Conservation (phyloP, 2,113 vertebrate genomes). For the Zapus hudsonius region DNA sequence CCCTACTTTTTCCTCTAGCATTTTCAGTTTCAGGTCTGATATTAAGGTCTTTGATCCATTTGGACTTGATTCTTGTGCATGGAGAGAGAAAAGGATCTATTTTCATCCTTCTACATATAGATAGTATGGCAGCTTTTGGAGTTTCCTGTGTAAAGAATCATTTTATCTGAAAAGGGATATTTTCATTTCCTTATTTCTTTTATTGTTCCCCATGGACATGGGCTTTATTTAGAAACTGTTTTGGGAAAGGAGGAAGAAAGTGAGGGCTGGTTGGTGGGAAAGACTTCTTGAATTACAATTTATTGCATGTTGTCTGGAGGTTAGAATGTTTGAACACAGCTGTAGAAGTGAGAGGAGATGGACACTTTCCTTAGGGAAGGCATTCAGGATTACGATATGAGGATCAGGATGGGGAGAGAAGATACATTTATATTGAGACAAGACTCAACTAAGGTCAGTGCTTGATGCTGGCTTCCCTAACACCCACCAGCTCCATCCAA, state of each 20-base stretch:
- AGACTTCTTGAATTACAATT: constrained; percentile 57
- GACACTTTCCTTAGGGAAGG: constrained; percentile 27
- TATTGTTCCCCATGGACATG: constrained; percentile 72
- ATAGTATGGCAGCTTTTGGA: too few relatives aligned
- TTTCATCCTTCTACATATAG: too few relatives aligned
- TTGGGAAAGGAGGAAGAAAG: background rate
- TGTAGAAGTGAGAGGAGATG: constrained; percentile 1
- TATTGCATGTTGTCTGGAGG: constrained; percentile 58
- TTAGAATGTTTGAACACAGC: constrained; percentile 59
- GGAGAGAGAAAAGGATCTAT: too few relatives aligned
- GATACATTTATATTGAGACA: background rate
- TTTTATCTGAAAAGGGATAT: too few relatives aligned
- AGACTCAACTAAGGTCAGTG: constrained; percentile 31
- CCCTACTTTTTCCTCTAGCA: too few relatives aligned
- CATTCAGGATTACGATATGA: constrained; percentile 3
- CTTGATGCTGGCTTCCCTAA: background rate
- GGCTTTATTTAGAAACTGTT: constrained; percentile 70
- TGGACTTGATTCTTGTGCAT: too few relatives aligned
- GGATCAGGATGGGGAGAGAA: background rate
- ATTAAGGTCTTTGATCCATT: too few relatives aligned
- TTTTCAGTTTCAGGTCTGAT: too few relatives aligned
- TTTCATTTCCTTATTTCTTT: too few relatives aligned
- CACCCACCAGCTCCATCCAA: background rate
- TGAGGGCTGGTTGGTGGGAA: background rate
- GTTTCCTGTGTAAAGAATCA: too few relatives aligned